Conservation (phyloP, 2,113 vertebrate species). For the Otus sunia region DNA sequence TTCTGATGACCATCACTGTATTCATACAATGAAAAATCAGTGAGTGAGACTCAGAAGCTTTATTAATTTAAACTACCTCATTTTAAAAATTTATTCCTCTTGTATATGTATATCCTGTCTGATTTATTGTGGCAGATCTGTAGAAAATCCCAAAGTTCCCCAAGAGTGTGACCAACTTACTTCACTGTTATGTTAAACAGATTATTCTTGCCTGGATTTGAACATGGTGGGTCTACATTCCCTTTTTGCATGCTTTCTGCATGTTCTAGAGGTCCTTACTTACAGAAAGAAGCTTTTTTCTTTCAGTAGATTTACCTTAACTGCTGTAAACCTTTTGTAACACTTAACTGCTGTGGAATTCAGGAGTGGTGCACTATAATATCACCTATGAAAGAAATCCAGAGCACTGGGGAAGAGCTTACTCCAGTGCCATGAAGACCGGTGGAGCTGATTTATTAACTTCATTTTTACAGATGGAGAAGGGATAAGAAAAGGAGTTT, state of each 20-base stretch:
- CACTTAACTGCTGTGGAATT: neutral
- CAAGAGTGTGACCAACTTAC: neutral
- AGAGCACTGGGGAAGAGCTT: neutral
- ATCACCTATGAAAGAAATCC: neutral
- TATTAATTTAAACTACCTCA: neutral
- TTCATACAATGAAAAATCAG: neutral
- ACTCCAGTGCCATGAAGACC: neutral
- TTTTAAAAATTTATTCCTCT: neutral
- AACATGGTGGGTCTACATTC: neutral
- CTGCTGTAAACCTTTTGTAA: neutral
- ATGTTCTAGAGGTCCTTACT: neutral
- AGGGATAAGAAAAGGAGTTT: neutral
- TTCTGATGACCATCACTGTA: neutral
- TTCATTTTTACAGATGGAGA: neutral
- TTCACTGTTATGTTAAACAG: neutral
- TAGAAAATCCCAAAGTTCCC: neutral
- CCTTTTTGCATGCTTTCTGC: neutral
- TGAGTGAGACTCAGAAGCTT: neutral
- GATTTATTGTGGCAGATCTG: neutral
- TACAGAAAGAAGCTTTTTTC: neutral
- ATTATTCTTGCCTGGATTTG: neutral
- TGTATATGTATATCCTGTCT: neutral
- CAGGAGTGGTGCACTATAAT: neutral
- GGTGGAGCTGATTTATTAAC: neutral
- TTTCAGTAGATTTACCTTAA: neutral